Evolutionary conservation across 2,797 vertebrate genomes (phyloP).

Genomic region (Poeciliopsis paucimaculata): DNA sequence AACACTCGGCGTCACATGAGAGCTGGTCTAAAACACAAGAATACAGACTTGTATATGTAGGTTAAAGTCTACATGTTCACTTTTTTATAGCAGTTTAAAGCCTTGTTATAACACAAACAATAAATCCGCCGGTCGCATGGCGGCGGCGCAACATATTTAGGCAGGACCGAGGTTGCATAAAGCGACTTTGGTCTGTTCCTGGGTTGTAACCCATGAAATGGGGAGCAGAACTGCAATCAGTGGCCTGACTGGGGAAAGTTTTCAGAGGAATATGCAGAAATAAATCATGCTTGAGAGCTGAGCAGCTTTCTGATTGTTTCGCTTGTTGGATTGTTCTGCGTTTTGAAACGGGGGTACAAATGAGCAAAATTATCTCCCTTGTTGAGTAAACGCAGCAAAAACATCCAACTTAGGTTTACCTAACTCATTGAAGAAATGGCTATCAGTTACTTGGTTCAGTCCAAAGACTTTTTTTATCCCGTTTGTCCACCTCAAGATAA

Average conservation of each 20-base stretch:
- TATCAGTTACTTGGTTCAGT: not conserved
- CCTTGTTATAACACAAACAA: not conserved
- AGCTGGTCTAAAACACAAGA: not conserved
- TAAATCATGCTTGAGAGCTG: not conserved
- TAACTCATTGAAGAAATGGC: not conserved
- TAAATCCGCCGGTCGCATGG: not conserved
- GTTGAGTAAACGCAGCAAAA: not conserved
- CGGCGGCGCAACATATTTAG: not conserved
- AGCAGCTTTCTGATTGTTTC: not conserved
- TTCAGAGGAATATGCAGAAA: not conserved
- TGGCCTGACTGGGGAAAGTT: not conserved
- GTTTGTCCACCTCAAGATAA: conserved; percentile 28
- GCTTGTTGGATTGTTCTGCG: not conserved
- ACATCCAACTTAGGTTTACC: not conserved
- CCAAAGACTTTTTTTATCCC: conserved; percentile 12
- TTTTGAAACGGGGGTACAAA: not conserved
- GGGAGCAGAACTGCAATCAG: not conserved
- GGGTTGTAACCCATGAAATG: not conserved
- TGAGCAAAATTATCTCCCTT: not conserved
- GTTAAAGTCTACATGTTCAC: not conserved
- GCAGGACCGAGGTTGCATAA: not conserved
- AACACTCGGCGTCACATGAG: not conserved
- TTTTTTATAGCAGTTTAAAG: not conserved
- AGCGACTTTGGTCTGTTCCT: not conserved
- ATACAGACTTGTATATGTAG: not conserved